Percentiles rank a stretch among this genome's conserved stretches.
These are phyloP conservation scores for Corynorhinus townsendii DNA, from an alignment of 2,113 vertebrate genomes.

Conservation along the genomic window DNA sequence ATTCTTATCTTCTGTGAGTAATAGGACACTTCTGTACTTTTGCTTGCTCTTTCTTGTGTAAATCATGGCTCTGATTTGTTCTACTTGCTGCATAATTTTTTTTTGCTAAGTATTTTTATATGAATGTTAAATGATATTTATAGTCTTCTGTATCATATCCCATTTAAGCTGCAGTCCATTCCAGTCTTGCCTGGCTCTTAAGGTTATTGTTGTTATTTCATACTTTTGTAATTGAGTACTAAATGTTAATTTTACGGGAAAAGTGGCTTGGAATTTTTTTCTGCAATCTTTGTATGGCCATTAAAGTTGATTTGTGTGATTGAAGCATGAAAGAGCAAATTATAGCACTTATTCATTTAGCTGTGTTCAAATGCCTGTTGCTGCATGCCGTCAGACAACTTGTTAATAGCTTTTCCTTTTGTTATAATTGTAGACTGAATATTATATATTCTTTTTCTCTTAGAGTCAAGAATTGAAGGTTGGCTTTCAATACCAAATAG, in stretches of 20 bases:
- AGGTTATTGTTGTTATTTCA: conserved; percentile 65
- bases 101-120: conserved; percentile 77
- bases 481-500: conserved; percentile 98
- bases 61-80: conserved; percentile 77
- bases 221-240: conserved; percentile 63
- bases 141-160: conserved; percentile 65
- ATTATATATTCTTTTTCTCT: conserved; percentile 40
- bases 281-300: conserved; percentile 74
- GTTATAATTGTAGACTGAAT: conserved; percentile 30
- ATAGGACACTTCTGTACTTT: conserved; percentile 83
- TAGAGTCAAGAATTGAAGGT: conserved; percentile 98
- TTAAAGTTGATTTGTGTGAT: conserved; percentile 78
- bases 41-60: conserved; percentile 82
- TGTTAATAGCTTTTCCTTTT: conserved; percentile 53
- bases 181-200: conserved; percentile 77
- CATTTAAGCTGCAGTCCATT: conserved; percentile 71
- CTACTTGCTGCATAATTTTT: conserved; percentile 76
- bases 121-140: conserved; percentile 70
- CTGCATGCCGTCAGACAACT: conserved; percentile 77
- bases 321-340: conserved; percentile 80
- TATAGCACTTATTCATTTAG: conserved; percentile 72
- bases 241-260: conserved; percentile 71
- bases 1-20: conserved; percentile 98
- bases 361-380: conserved; percentile 73
- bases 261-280: conserved; percentile 72